phyloP scores from a whole-genome alignment of 2,797 vertebrate genomes.

The Hybognathus amarus region DNA sequence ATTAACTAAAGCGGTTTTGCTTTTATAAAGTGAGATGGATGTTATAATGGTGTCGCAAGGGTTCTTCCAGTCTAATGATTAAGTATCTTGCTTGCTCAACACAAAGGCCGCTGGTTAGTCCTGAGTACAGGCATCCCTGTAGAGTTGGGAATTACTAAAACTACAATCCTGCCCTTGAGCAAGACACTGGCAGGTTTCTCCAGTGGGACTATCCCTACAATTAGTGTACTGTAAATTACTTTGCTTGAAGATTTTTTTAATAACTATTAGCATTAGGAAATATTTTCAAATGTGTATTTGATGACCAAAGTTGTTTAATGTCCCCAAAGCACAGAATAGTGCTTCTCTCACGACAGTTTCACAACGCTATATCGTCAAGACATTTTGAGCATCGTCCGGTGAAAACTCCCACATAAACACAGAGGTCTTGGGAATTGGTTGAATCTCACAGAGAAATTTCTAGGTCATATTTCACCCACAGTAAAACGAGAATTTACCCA shows the following conservation, averaged over 20 bases:
- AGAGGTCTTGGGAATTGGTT: not conserved
- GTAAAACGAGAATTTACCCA: not conserved
- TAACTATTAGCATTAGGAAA: not conserved
- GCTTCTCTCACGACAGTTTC: not conserved
- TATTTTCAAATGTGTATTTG: not conserved
- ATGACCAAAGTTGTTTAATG: not conserved
- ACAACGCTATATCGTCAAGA: not conserved
- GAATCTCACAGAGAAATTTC: not conserved
- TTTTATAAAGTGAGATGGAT: constrained; percentile 16
- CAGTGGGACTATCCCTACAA: constrained; percentile 7
- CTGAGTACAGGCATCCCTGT: not conserved
- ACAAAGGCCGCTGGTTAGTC: constrained; percentile 20
- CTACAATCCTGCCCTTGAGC: constrained; percentile 22
- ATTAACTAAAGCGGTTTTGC: not conserved
- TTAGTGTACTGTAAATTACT: constrained; percentile 28
- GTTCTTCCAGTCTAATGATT: constrained; percentile 2
- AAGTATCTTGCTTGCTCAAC: constrained; percentile 22
- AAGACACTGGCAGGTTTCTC: constrained; percentile 2
- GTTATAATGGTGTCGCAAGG: not conserved
- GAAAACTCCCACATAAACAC: not conserved
- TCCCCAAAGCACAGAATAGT: not conserved
- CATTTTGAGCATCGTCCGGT: not conserved
- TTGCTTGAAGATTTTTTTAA: not conserved
- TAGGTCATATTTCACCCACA: not conserved
- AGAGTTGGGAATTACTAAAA: constrained; percentile 12